Conservation (phyloP, 1,140 invertebrate species). For the Antheraea pernyi region DNA sequence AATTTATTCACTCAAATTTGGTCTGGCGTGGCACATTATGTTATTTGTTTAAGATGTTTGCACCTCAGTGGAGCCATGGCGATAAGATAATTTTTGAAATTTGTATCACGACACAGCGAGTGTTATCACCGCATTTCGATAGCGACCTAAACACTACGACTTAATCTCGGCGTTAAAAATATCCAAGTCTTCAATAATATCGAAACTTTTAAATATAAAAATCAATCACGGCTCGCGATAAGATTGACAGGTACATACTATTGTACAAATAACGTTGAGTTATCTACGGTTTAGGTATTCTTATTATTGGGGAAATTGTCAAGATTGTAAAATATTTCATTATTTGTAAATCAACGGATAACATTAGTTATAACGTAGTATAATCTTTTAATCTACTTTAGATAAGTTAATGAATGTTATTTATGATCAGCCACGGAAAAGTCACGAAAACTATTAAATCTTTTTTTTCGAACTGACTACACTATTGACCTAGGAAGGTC, state of each 20-base stretch:
- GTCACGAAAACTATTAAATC: no score
- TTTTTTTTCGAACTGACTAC: no score
- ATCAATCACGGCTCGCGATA: conserved; percentile 53
- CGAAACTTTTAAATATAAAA: conserved; percentile 32
- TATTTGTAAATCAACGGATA: conserved; percentile 7
- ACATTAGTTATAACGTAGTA: background rate
- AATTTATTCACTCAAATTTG: background rate
- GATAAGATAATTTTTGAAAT: conserved; percentile 70
- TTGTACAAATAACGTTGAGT: conserved; percentile 13
- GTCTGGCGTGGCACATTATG: conserved; percentile 12
- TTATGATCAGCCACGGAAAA: background rate
- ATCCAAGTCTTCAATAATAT: conserved; percentile 38
- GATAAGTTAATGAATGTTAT: background rate
- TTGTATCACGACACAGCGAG: conserved; percentile 49
- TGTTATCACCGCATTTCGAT: conserved; percentile 48
- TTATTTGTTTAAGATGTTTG: conserved; percentile 51
- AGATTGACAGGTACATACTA: conserved; percentile 36
- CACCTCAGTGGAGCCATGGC: conserved; percentile 36
- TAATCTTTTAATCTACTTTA: background rate
- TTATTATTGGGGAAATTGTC: conserved; percentile 5
- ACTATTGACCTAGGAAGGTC: no score
- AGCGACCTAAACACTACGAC: conserved; percentile 32
- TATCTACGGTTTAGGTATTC: conserved; percentile 6
- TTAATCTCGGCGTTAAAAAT: conserved; percentile 45
- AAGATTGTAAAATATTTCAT: conserved; percentile 10